phyloP scores from a whole-genome alignment of 2,888 invertebrate species.

The Leptothorax acervorum region DNA sequence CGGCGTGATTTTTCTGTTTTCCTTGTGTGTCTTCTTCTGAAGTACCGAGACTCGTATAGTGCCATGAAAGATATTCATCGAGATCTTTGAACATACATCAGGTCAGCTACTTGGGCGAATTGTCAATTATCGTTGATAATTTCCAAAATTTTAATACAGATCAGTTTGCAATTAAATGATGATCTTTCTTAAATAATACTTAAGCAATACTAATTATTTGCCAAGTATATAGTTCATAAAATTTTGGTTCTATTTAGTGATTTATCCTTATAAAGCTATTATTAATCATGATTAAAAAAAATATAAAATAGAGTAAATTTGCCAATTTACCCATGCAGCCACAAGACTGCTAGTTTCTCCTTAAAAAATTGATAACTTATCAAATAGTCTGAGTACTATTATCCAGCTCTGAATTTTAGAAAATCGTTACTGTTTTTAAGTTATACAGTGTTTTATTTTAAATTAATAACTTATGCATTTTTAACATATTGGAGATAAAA shows the following conservation, averaged over 20 bases:
- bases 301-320: background rate
- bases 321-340: slow-evolving; percentile 4
- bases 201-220: background rate
- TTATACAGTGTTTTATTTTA: background rate
- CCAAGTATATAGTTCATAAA: background rate
- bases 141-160: background rate
- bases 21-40: slow-evolving; percentile 11
- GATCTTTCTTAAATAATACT: background rate
- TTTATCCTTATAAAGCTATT: background rate
- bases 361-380: slow-evolving; percentile 12
- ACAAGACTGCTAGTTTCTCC: background rate
- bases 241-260: background rate
- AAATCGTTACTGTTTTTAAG: background rate
- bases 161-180: background rate
- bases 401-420: background rate
- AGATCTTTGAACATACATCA: background rate
- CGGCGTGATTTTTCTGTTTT: slow-evolving; percentile 43
- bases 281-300: background rate
- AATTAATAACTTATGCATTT: background rate
- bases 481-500: background rate
- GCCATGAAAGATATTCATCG: slow-evolving; percentile 7
- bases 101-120: slow-evolving; percentile 26
- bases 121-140: background rate
- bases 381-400: background rate
- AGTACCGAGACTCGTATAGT: slow-evolving; percentile 2